phyloP scores from a whole-genome alignment of 2,888 invertebrate genomes.

The Troglohyphantes excavatus region DNA sequence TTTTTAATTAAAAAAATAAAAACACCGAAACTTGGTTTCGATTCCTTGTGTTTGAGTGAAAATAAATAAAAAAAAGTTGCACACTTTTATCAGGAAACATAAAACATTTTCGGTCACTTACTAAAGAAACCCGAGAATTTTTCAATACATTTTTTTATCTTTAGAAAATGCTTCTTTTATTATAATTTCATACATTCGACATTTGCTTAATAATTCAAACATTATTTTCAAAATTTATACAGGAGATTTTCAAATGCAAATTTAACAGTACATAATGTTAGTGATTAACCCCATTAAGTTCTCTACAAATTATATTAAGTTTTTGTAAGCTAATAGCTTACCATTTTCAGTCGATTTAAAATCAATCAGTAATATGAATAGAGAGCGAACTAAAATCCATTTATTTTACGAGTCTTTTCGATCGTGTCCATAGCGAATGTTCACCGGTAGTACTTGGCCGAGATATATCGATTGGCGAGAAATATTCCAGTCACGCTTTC shows the following conservation, averaged over 20 bases:
- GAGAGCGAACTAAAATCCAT: neutral
- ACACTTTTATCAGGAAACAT: no score
- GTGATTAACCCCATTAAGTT: neutral
- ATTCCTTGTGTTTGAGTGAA: no score
- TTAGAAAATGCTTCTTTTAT: no score
- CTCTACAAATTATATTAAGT: neutral
- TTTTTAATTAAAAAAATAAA: no score
- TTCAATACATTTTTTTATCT: no score
- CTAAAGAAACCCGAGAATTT: no score
- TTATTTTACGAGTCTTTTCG: constrained; percentile 21
- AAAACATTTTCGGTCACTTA: no score
- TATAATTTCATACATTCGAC: no score
- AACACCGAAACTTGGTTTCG: no score
- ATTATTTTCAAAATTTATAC: neutral
- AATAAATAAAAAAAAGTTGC: no score
- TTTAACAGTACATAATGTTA: neutral
- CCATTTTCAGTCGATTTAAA: constrained; percentile 27
- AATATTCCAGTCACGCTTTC: constrained; percentile 75
- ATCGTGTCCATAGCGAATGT: constrained; percentile 47
- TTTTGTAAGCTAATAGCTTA: neutral
- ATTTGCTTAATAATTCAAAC: neutral
- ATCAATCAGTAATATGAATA: constrained; percentile 16
- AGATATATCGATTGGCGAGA: constrained; percentile 71
- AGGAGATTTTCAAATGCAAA: neutral
- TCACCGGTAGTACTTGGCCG: constrained; percentile 55